Base-by-base conservation (phyloP, 2,797 vertebrate genomes). In the Tachyglossus aculeatus region DNA sequence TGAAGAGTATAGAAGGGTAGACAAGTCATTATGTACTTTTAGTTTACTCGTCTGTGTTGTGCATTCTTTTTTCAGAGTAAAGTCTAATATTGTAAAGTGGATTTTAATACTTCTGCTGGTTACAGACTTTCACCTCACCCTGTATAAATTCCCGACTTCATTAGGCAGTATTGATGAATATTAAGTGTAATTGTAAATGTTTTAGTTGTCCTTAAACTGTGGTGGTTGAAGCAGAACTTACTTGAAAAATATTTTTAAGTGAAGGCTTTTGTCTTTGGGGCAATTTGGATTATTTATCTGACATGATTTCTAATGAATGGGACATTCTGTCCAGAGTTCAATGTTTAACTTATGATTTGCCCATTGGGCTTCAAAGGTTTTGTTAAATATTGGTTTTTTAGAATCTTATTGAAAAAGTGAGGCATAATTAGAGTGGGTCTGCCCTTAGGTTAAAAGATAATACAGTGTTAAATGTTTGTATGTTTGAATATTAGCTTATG, bases 361-460 rank as follows among this genome's bases (percentile, higher is more conserved):
- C 34, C 52, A 25, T 41, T 16, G 48, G 63, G 25, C 38, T 76
- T 80, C 36, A 38, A 36, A 65, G 66, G 21, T 52, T 33, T 80
- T 69, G 54, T 39, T 77, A 81, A 74, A 72, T 74, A 36, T 48
- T 27, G 66, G 33, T 72, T 82, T 62, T 67, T 45, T 63, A 47
- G 16, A 57, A 68, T 83, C 13, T 43, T 77, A 13, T 43, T 15
- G 16, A 58, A 73, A 65, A 54, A 36, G 10, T 55, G 72, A 68
- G 52, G 13, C 74, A 39, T 62, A 58, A 71, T 63, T 71, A 41
- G 67, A 19, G 24, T 77, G 51, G 11, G 50, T 50, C 64, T 27
- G 43, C 24, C 36, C 25, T 29, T 61, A 63, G 44, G 70, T 33
- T 19, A 73, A 39, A 16, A 69, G 5, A 4, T 71, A 27, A 21